Base-by-base conservation (phyloP, 2,113 vertebrate genomes). In the Nyctereutes procyonoides region DNA sequence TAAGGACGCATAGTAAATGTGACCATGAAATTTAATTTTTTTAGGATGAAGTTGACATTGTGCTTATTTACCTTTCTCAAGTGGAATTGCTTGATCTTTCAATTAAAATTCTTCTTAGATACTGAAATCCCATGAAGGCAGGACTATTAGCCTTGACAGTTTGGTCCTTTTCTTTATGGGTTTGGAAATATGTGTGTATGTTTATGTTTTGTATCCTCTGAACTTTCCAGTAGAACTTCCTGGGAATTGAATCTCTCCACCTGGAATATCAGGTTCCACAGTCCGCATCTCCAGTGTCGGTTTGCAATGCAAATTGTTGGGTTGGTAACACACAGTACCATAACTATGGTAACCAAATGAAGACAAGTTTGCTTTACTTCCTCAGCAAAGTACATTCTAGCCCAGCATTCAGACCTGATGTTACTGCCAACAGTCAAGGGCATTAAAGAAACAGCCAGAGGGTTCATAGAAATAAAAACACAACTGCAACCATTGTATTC, bases 271-370 rank as follows among this genome's bases (percentile, higher is more conserved):
- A 97, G 98, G 83, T 85, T 98, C 93, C 71, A 82, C 79, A 96
- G 93, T 98, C 98, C 98, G 98, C 97, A 76, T 96, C 97, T 58
- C 92, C 98, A 97, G 88, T 92, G 82, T 96, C 95, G 97, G 98
- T 99, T 99, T 99, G 98, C 98, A 99, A 99, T 99, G 98, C 98
- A 99, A 99, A 99, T 99, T 93, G 81, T 53, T 60, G 60, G 89
- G 76, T 98, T 98, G 98, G 97, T 98, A 96, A 96, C 96, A 96
- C 82, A 24, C 69, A 79, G 96, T 96, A 88, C 97, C 92, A 98
- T 98, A 98, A 98, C 98, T 98, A 99, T 99, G 98, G 98, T 97
- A 99, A 99, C 98, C 93, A 98, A 98, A 98, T 48, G 94, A 98
- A 98, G 97, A 97, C 97, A 98, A 98, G 98, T 98, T 98, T 98